phyloP scores from a whole-genome alignment of 2,113 vertebrate species.

The Malurus elegans region DNA sequence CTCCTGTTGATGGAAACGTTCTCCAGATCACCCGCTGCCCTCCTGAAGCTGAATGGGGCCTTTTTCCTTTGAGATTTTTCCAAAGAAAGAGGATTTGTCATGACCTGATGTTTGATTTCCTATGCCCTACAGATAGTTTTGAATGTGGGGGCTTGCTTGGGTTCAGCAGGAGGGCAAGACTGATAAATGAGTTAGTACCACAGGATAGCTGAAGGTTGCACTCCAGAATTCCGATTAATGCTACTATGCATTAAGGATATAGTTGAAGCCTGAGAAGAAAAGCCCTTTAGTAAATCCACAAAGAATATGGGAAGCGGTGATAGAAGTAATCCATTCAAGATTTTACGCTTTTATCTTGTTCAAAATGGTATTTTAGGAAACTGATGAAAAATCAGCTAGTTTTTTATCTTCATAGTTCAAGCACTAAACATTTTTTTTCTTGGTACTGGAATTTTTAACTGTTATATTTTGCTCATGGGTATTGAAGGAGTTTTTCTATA shows the following conservation, averaged over 20 bases:
- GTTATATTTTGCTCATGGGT: background rate
- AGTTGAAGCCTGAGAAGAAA: background rate
- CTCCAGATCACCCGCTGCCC: background rate
- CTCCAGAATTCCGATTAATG: background rate
- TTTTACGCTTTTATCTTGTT: background rate
- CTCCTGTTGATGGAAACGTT: background rate
- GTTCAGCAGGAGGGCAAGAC: background rate
- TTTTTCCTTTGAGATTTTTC: background rate
- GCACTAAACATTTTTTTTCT: background rate
- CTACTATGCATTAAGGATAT: background rate
- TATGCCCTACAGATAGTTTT: background rate
- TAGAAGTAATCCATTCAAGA: background rate
- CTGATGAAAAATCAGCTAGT: background rate
- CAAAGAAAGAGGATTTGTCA: background rate
- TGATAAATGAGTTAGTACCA: rapidly evolving
- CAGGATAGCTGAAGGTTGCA: background rate
- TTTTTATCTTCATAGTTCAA: background rate
- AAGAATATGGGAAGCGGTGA: background rate
- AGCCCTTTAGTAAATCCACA: background rate
- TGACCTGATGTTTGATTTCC: background rate
- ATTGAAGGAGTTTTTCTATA: background rate
- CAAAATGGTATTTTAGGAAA: background rate
- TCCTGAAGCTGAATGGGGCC: background rate
- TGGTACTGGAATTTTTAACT: background rate
- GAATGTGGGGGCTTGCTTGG: background rate